Percentiles rank a stretch among this genome's conserved stretches.
These are phyloP conservation scores for Trachelus troglodyta DNA, from an alignment of 2,888 invertebrate species.

Conservation along the genomic window DNA sequence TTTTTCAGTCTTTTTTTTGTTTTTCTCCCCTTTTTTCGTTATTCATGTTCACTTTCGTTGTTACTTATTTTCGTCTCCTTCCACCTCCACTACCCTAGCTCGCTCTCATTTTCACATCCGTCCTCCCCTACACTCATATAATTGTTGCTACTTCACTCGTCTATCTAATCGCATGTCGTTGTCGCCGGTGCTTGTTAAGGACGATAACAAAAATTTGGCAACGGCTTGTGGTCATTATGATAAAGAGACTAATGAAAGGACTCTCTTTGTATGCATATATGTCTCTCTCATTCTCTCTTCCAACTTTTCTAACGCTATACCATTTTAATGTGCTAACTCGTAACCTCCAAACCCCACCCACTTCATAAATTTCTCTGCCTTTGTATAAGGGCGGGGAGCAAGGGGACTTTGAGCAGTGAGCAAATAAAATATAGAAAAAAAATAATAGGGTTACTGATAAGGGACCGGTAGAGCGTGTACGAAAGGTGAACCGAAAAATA, in stretches of 20 bases:
- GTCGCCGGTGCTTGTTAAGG: background rate
- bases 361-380: too few species aligned
- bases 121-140: background rate
- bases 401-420: conserved; percentile 30
- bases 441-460: background rate
- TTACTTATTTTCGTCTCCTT: background rate
- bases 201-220: background rate
- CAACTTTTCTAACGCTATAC: background rate
- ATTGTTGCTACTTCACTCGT: background rate
- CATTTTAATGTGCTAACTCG: too few species aligned
- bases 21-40: background rate
- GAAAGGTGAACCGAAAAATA: background rate
- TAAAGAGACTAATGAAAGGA: background rate
- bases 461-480: too few species aligned
- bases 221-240: background rate
- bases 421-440: conserved; percentile 17
- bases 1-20: background rate
- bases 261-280: background rate
- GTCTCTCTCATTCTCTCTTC: background rate
- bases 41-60: background rate
- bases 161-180: background rate
- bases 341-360: too few species aligned
- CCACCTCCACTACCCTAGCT: background rate
- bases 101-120: background rate
- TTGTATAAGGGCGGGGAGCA: too few species aligned